Base-by-base conservation (phyloP, 2,113 vertebrate genomes). In the Plecotus auritus region DNA sequence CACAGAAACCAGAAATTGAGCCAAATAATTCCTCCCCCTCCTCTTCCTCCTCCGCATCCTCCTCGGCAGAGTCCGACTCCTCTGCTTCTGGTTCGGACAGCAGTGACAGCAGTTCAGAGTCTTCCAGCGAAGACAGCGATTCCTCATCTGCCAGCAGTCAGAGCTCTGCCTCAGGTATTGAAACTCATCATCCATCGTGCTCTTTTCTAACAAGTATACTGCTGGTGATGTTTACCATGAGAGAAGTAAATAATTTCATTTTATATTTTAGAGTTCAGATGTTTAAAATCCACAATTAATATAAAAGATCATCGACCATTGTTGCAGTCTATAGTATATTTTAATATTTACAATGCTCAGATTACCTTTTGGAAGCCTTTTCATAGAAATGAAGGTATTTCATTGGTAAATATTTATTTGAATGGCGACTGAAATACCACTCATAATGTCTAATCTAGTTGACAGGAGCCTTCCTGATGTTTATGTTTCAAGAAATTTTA, bases 1-100 rank as follows among this genome's bases (percentile, higher is more conserved):
- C 99, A 4, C 99, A 99, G 98, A 99, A 99, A 74, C 99, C 99
- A 97, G 99, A 99, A 59, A 98, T 99, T 4, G 99, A 99, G 73
- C 99, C 99, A 5, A 99, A 99, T 0, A 99, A 99, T 97, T 98
- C 99, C 0, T 98, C 98, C 3, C 97, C 98, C 0, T 98, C 98
- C 0, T 98, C 98, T 0, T 99, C 98, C 0, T 98, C 99, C 0
- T 99, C 99, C 0, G 93, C 92, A 4, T 98, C 98, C 1, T 98
- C 98, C 69, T 98, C 97, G 6, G 98, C 98, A 6, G 98, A 98
- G 5, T 98, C 99, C 0, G 98, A 98, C 94, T 99, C 98, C 26
- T 98, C 98, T 10, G 98, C 98, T 78, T 99, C 98, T 2, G 98
- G 96, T 22, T 98, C 98, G 5, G 97, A 98, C 77, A 98, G 98